Percentiles rank a stretch among this genome's conserved stretches.
These are phyloP conservation scores for Babyrousa celebensis DNA, from an alignment of 2,797 vertebrate species.

Conservation along the genomic window DNA sequence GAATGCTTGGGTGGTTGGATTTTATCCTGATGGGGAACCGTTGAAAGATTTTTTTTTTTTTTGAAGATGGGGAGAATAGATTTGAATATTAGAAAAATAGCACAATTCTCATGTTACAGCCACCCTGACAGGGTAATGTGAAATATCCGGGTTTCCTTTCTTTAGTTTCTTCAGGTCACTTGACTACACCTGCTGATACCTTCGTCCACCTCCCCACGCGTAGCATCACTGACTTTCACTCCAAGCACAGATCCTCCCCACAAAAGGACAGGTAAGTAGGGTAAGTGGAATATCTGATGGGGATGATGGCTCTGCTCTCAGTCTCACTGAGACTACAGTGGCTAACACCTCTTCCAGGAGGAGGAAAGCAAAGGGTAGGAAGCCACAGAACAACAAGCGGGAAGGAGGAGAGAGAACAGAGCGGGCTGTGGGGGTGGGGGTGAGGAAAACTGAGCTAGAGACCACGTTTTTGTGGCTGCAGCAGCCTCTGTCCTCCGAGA, in stretches of 20 bases:
- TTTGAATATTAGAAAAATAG: slow-evolving; percentile 42
- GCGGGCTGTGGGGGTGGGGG: neutral
- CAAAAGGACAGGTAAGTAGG: neutral
- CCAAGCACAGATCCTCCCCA: neutral
- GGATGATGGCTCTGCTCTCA: slow-evolving; percentile 30
- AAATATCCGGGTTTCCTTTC: slow-evolving; percentile 4
- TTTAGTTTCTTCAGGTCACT: neutral
- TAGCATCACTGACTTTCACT: neutral
- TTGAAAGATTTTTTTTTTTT: neutral
- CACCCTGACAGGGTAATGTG: neutral
- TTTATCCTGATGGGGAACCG: neutral
- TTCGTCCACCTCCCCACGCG: neutral
- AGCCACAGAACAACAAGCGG: slow-evolving; percentile 5
- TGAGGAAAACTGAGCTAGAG: slow-evolving; percentile 32
- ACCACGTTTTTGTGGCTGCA: neutral
- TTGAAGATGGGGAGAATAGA: neutral
- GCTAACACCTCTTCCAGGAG: neutral
- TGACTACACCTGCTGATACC: neutral
- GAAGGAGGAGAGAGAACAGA: neutral
- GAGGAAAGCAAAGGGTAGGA: neutral
- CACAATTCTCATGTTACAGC: neutral
- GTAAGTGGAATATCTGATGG: neutral
- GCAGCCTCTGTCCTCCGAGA: slow-evolving; percentile 14
- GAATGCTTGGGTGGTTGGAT: neutral
- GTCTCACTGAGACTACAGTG: neutral